A percentile compares a stretch with the other conserved stretches of the same genome.
phyloP scores from a whole-genome alignment of 1,140 invertebrate genomes.

The Delia radicum region DNA sequence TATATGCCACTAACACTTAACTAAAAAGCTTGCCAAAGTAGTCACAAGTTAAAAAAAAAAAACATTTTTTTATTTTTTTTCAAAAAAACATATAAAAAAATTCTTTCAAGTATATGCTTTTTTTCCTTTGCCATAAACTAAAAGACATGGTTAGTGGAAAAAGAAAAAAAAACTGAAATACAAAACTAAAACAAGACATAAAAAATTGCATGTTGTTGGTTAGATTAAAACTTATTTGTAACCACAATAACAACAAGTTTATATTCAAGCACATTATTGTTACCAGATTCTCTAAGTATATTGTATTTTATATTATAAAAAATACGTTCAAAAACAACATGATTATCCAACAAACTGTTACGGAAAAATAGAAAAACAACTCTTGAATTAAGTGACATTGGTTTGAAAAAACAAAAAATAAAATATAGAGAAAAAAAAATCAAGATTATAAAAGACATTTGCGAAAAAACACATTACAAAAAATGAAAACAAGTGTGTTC shows the following conservation, averaged over 20 bases:
- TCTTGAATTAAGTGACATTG: slow-evolving; percentile 1
- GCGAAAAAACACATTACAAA: neutral
- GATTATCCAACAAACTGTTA: neutral
- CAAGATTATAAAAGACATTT: neutral
- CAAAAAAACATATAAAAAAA: neutral
- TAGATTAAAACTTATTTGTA: neutral
- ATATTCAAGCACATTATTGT: neutral
- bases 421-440: neutral
- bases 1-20: neutral
- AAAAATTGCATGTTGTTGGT: neutral
- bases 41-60: neutral
- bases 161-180: neutral
- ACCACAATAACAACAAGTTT: neutral
- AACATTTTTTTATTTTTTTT: no score
- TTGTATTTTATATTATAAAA: neutral
- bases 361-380: neutral
- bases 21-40: slow-evolving; percentile 4
- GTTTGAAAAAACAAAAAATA: neutral
- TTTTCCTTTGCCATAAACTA: neutral
- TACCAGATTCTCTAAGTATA: neutral
- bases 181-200: neutral
- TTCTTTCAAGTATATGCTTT: neutral
- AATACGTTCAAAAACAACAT: neutral
- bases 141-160: neutral
- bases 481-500: neutral